phyloP scores from a whole-genome alignment of 2,113 vertebrate genomes.

The Hippocampus mohnikei region DNA sequence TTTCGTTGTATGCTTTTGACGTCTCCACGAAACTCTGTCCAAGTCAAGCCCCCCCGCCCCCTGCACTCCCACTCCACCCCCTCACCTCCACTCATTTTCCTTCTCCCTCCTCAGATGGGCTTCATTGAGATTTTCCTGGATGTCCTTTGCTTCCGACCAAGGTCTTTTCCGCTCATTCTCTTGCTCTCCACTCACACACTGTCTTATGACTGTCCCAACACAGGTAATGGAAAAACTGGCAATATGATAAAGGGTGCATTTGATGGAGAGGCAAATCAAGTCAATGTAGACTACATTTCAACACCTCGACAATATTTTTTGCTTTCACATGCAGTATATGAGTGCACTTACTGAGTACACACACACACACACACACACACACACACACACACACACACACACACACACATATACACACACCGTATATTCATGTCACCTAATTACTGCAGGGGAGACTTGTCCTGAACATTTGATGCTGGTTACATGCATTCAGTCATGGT shows the following conservation, averaged over 20 bases:
- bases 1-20: slow-evolving; percentile 14
- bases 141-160: slow-evolving; percentile 57
- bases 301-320: too few relatives aligned
- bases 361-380: too few relatives aligned
- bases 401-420: too few relatives aligned
- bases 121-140: slow-evolving; percentile 64
- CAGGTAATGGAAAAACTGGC: slow-evolving; percentile 2
- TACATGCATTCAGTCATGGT: too few relatives aligned
- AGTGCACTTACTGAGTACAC: too few relatives aligned
- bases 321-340: too few relatives aligned
- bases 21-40: slow-evolving; percentile 45
- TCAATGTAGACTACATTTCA: background rate
- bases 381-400: too few relatives aligned
- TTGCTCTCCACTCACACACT: slow-evolving; percentile 5
- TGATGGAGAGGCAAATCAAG: background rate
- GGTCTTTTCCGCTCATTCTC: slow-evolving; percentile 38
- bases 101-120: slow-evolving; percentile 46
- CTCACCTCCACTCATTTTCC: slow-evolving; percentile 25
- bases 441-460: too few relatives aligned
- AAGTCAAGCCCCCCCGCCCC: slow-evolving; percentile 48
- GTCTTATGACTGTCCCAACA: slow-evolving; percentile 11
- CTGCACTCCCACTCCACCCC: background rate
- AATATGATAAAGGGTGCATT: background rate
- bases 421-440: too few relatives aligned
- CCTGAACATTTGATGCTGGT: too few relatives aligned